Conservation (phyloP, 1,140 invertebrate species). For the Steinernema khuongi region DNA sequence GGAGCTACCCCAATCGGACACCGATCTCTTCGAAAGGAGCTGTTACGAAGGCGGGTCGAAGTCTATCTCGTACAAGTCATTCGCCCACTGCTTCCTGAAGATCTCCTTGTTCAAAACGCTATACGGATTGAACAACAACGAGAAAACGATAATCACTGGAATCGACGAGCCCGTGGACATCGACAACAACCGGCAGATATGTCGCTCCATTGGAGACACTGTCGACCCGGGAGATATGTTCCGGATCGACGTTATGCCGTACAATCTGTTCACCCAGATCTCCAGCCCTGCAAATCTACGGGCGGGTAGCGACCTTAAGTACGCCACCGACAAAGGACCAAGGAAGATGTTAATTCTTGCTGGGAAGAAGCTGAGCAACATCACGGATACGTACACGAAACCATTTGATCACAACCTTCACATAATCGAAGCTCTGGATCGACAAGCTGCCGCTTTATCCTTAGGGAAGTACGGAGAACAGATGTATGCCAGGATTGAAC, state of each 20-base stretch:
- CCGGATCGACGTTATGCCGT: not conserved
- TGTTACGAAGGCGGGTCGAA: not conserved
- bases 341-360: not conserved
- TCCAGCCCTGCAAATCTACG: not conserved
- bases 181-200: not conserved
- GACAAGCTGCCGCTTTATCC: not conserved
- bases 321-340: not conserved
- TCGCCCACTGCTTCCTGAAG: not conserved
- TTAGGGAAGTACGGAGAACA: not conserved
- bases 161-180: slow-evolving; percentile 1
- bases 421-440: not conserved
- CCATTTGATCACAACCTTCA: not conserved
- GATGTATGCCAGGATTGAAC: not conserved
- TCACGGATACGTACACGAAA: not conserved
- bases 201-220: not conserved
- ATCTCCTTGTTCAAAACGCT: not conserved
- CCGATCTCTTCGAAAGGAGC: not conserved
- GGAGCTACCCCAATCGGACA: not conserved
- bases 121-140: not conserved
- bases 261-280: not conserved
- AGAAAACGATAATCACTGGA: not conserved
- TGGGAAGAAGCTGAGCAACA: slow-evolving; percentile 2
- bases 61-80: not conserved
- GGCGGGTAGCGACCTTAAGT: not conserved
- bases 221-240: not conserved